phyloP scores from a whole-genome alignment of 2,797 vertebrate genomes.

The Peromyscus attwateri region DNA sequence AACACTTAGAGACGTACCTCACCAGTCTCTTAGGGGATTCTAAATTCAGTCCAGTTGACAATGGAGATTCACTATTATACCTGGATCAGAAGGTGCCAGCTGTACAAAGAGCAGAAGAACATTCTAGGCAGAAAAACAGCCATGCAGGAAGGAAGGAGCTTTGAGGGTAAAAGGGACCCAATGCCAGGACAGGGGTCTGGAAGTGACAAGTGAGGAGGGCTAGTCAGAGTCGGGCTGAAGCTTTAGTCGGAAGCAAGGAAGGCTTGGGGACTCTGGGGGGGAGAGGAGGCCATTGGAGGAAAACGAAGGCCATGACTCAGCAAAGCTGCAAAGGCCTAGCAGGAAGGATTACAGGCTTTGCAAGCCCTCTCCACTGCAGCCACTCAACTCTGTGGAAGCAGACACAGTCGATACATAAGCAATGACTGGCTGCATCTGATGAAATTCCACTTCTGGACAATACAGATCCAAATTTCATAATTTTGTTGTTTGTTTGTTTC shows the following conservation, averaged over 20 bases:
- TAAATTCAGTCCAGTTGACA: background rate
- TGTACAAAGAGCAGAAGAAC: background rate
- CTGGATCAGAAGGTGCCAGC: background rate
- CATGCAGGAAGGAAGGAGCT: background rate
- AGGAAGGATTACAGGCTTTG: background rate
- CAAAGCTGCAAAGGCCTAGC: background rate
- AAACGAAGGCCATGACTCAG: background rate
- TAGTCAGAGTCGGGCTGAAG: background rate
- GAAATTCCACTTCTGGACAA: background rate
- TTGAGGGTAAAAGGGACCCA: too few relatives aligned
- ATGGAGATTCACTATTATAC: background rate
- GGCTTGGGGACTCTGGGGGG: background rate
- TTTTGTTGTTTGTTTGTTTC: background rate
- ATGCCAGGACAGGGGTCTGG: fast-evolving
- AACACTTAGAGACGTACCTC: background rate
- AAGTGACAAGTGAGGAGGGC: background rate
- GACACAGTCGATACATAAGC: background rate
- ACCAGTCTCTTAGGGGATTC: background rate
- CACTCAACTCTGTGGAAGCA: background rate
- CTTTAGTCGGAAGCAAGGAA: background rate
- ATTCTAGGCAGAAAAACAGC: background rate
- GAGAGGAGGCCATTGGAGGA: background rate
- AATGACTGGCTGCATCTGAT: background rate
- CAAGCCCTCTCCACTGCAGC: background rate
- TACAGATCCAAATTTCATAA: constrained; percentile 48